Evolutionary conservation across 2,113 vertebrate genomes (phyloP).

Genomic region (Fulica atra): DNA sequence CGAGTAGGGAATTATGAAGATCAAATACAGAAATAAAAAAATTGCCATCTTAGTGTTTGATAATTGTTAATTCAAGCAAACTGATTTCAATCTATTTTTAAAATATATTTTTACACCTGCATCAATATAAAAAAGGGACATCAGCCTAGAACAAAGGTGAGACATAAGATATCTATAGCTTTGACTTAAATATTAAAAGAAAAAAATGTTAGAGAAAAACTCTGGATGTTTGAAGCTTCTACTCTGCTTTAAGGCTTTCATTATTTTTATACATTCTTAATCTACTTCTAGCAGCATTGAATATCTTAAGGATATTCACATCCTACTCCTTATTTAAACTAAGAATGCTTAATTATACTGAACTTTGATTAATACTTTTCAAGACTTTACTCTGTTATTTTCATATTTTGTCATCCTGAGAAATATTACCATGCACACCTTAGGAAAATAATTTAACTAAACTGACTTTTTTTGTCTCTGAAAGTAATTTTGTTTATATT

Average conservation of each 20-base stretch:
- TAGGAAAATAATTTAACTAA: constrained; percentile 19
- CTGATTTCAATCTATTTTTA: not conserved
- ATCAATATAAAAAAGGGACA: not conserved
- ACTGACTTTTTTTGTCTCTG: constrained; percentile 9
- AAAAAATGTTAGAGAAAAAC: constrained; percentile 5
- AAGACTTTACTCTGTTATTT: constrained; percentile 24
- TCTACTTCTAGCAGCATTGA: constrained; percentile 61
- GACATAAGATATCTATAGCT: not conserved
- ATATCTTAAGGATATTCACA: constrained; percentile 55
- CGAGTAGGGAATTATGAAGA: not conserved
- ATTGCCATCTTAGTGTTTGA: not conserved
- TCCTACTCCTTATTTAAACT: constrained; percentile 56
- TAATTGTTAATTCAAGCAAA: not conserved
- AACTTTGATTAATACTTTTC: constrained; percentile 63
- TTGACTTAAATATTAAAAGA: not conserved
- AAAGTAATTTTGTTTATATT: constrained; percentile 34
- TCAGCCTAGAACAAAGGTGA: not conserved
- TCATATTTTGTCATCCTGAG: constrained; percentile 24
- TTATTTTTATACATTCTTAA: constrained; percentile 65
- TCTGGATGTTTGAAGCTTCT: constrained; percentile 49
- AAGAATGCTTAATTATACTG: constrained; percentile 40
- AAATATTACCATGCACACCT: constrained; percentile 31
- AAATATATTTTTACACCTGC: constrained; percentile 19
- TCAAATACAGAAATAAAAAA: not conserved
- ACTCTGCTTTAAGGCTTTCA: constrained; percentile 42